phyloP scores from a whole-genome alignment of 2,888 invertebrate species.

The Macrosiphum euphorbiae region DNA sequence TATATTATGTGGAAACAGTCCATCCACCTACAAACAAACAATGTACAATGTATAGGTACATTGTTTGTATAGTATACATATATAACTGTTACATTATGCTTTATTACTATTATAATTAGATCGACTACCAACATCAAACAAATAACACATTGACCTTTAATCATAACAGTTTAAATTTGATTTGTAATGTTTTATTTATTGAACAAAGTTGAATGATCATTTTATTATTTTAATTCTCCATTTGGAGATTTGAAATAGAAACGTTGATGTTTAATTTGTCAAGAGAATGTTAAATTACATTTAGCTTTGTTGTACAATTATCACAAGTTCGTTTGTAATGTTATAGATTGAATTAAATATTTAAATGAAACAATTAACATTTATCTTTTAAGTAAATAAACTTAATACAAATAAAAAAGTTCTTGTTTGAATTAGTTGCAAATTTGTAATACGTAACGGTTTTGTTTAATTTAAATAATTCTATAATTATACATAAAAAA shows the following conservation, averaged over 20 bases:
- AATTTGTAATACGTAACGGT: not conserved
- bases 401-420: not conserved
- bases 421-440: not conserved
- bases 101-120: not conserved
- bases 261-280: slow-evolving; percentile 1
- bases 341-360: not conserved
- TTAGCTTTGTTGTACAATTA: not conserved
- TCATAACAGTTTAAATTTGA: slow-evolving; percentile 3
- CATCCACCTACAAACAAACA: not conserved
- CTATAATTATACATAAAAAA: not conserved
- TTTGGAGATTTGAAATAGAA: not conserved
- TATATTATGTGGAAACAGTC: not conserved
- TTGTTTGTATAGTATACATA: too few relatives aligned
- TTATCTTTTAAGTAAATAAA: slow-evolving; percentile 22
- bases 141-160: not conserved
- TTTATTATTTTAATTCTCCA: not conserved
- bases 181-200: slow-evolving; percentile 34
- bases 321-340: not conserved
- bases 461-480: not conserved
- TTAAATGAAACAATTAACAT: not conserved
- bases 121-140: not conserved
- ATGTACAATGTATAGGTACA: too few relatives aligned
- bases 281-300: slow-evolving; percentile 19
- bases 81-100: not conserved
- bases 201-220: not conserved